These are phyloP conservation scores for Erebia palarica DNA, from an alignment of 2,888 invertebrate species.

Conservation along the genomic window DNA sequence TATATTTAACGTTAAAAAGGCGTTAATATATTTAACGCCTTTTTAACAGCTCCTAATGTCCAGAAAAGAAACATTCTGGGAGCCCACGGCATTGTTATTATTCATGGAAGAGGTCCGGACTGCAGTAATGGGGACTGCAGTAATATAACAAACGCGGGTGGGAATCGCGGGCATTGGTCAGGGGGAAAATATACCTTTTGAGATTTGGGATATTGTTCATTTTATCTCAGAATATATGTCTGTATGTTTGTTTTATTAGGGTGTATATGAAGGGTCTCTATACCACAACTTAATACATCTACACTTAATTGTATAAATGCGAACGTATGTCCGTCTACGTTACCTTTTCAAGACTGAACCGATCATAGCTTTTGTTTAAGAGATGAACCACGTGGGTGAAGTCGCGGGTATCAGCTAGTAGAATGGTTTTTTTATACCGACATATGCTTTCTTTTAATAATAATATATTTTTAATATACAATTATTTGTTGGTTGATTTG, in stretches of 20 bases:
- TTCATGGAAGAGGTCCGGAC: too few species aligned
- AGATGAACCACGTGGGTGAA: background rate
- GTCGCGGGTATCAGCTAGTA: too few species aligned
- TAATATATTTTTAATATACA: too few species aligned
- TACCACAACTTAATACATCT: background rate
- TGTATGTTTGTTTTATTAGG: background rate
- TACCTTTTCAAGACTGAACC: background rate
- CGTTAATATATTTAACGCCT: too few species aligned
- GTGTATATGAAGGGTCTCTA: background rate
- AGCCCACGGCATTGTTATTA: too few species aligned
- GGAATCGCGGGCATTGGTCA: conserved; percentile 1
- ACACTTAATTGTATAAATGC: too few species aligned
- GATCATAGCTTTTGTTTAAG: background rate
- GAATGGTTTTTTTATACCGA: too few species aligned
- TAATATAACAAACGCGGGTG: background rate
- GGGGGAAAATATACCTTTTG: background rate
- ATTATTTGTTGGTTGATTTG: background rate
- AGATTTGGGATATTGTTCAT: background rate
- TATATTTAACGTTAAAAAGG: too few species aligned
- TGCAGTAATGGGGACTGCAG: too few species aligned
- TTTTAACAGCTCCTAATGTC: too few species aligned
- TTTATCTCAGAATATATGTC: background rate
- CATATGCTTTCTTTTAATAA: too few species aligned
- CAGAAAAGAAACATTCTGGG: too few species aligned
- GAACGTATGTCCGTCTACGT: background rate